Base-by-base conservation (phyloP, 2,888 invertebrate genomes). In the Disparrhopalites patrizii region DNA sequence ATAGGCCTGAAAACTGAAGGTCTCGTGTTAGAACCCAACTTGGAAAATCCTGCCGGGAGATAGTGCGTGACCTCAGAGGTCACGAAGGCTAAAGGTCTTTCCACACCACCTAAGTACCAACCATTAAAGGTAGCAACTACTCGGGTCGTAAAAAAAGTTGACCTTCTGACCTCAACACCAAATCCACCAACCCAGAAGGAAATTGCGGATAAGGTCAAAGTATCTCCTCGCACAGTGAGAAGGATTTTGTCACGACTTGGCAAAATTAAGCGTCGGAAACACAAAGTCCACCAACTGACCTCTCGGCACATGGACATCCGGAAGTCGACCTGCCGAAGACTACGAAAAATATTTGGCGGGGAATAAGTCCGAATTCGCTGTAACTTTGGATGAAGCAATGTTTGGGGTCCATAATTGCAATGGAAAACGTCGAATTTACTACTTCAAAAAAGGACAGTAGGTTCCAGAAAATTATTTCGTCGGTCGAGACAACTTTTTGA, bases 341-440 rank as follows among this genome's bases (percentile, higher is more conserved):
- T 62, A 62, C 18, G 31, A 61, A 38, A 55, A 25, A 15, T 33
- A 57, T 15, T 18, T 62, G 33, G 55, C 61, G 5, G 62, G 62
- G n/a, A 4, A 61, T 1, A 62, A 52, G 36, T 33, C 30, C 2
- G 36, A 66, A 47, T 62, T 25, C 31, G 62, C 62, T 3, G 66
- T 66, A 10, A 62, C 62, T n/a, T 27, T 66, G 36, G 66, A 66
- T 40, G 66, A 66, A 27, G 66, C 66, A 40, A 18, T 62, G 43
- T 66, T 66, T 40, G 13, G 31, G 1, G n/a, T 66, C 3, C 50
- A 62, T 20, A 51, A 66, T 38, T 27, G 23, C n/a, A 60, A 61
- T 4, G 31, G 52, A n/a, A 20, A 62, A 31, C 25, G 62, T 3
- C 28, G 18, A 28, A 65, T 65, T 10, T 65, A 23, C 36, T 65